These are phyloP conservation scores for Tyrophagus putrescentiae DNA, from an alignment of 1,140 invertebrate genomes.

Conservation along the genomic window DNA sequence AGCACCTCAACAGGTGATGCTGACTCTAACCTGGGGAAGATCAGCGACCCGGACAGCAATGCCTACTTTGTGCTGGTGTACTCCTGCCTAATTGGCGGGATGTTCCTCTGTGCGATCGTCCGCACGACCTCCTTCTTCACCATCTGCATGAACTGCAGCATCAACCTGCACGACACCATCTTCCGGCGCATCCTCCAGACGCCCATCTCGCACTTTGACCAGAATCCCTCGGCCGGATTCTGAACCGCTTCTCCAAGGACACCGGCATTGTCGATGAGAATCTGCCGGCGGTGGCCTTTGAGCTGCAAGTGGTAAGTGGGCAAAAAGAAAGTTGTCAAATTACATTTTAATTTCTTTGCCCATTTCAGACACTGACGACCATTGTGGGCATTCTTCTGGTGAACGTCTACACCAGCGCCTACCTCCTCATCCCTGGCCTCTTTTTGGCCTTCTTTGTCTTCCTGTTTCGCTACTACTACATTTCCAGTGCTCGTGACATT, in stretches of 20 bases:
- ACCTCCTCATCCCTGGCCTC: constrained; percentile 52
- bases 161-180: constrained; percentile 62
- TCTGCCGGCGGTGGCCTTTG: constrained; percentile 56
- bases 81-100: constrained; percentile 30
- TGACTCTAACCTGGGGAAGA: neutral
- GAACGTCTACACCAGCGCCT: constrained; percentile 49
- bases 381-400: constrained; percentile 56
- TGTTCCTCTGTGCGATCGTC: constrained; percentile 34
- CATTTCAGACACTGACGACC: constrained; percentile 35
- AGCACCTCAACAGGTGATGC: neutral
- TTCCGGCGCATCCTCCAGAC: constrained; percentile 59
- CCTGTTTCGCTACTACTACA: constrained; percentile 54
- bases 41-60: neutral
- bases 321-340: neutral
- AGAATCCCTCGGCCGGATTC: constrained; percentile 47
- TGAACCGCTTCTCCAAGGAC: constrained; percentile 29
- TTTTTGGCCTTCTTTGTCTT: constrained; percentile 54
- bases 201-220: constrained; percentile 73
- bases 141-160: constrained; percentile 59
- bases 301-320: constrained; percentile 54
- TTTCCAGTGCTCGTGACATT: constrained; percentile 61
- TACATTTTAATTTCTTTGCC: constrained; percentile 46
- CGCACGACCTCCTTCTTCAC: constrained; percentile 55
- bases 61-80: constrained; percentile 28
- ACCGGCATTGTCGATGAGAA: constrained; percentile 27